Base-by-base conservation (phyloP, 2,113 vertebrate genomes). In the Eidolon helvum region DNA sequence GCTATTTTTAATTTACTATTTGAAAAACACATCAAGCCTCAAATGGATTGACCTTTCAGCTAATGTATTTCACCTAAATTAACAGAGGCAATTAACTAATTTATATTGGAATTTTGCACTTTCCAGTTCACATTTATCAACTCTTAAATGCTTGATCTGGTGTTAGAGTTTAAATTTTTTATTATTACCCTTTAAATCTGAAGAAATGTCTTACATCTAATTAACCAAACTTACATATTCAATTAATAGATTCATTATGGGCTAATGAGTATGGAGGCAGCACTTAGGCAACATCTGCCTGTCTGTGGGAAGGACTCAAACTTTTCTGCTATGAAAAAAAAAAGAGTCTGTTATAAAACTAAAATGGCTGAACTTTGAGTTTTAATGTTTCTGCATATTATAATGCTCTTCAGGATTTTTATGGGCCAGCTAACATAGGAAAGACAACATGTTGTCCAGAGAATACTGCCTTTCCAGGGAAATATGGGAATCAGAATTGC, bases 131-230 rank as follows among this genome's bases (percentile, higher is more conserved):
- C 98, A 99, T 99, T 98, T 98, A 98, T 99, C 99, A 99, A 83
- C 66, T 78, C 98, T 97, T 97, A 98, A 98, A 98, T 98, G 98
- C 96, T 97, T 87, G 88, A 96, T 98, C 97, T 96, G 96, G 97
- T 98, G 98, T 98, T 98, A 77, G 98, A 96, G 95, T 97, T 98
- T 99, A 98, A 98, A 98, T 99, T 98, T 99, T 99, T 99, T 99
- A 98, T 99, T 99, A 98, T 98, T 99, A 98, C 98, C 98, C 98
- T 99, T 99, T 99, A 98, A 97, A 98, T 98, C 98, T 98, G 97
- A 98, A 98, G 98, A 98, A 98, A 98, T 98, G 98, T 98, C 98
- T 98, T 97, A 74, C 53, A 97, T 98, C 98, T 99, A 98, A 99
- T 99, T 98, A 99, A 98, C 96, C 98, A 98, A 98, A 98, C 98